These are phyloP conservation scores for Salarias fasciatus DNA, from an alignment of 2,797 vertebrate genomes.

Conservation along the genomic window DNA sequence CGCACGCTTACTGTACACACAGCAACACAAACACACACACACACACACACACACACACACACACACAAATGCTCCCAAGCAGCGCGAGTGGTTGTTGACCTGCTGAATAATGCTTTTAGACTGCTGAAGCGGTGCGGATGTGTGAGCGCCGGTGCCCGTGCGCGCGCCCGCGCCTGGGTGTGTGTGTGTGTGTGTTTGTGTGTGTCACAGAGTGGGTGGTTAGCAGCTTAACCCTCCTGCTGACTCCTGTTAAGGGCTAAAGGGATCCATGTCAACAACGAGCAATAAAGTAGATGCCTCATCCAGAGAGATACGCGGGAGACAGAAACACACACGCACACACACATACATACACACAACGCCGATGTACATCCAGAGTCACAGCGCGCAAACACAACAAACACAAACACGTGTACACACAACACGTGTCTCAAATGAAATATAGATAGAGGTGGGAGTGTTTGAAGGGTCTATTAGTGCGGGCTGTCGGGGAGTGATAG, in stretches of 20 bases:
- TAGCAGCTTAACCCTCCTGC: conserved; percentile 77
- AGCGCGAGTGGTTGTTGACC: conserved; percentile 75
- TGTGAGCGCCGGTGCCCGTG: conserved; percentile 24
- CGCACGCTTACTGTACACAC: conserved; percentile 16
- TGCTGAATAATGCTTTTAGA: conserved; percentile 77
- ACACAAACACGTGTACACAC: conserved; percentile 51
- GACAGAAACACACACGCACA: conserved; percentile 22
- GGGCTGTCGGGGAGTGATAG: conserved; percentile 68
- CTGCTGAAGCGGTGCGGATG: conserved; percentile 50
- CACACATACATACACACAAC: conserved; percentile 40
- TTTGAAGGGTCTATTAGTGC: conserved; percentile 85
- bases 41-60: conserved; percentile 2
- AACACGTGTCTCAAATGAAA: conserved; percentile 79
- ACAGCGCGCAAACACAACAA: conserved; percentile 47
- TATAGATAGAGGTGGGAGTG: conserved; percentile 80
- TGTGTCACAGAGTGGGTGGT: conserved; percentile 58
- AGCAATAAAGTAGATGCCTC: conserved; percentile 79
- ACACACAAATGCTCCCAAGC: conserved; percentile 32
- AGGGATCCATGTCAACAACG: conserved; percentile 83
- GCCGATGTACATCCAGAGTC: conserved; percentile 42
- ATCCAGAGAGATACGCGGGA: conserved; percentile 59
- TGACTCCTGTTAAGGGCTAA: conserved; percentile 81
- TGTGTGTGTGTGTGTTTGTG: conserved; percentile 34
- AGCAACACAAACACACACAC: conserved; percentile 22
- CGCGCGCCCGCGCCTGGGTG: conserved; percentile 11